These are phyloP conservation scores for Laupala kohalensis DNA, from an alignment of 1,140 invertebrate species.

Conservation along the genomic window DNA sequence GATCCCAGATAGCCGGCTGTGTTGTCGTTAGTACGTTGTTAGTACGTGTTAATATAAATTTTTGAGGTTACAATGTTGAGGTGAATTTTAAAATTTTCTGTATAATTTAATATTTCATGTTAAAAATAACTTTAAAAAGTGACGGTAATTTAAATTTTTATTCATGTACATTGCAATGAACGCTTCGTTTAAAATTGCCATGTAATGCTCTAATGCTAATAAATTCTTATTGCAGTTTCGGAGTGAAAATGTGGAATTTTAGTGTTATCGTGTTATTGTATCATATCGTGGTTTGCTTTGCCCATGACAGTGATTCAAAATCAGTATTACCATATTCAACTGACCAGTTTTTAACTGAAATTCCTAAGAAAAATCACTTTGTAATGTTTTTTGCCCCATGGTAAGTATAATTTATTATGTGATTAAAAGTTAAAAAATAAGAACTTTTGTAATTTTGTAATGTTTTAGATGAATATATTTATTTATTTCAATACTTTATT, in stretches of 20 bases:
- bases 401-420: constrained; percentile 30
- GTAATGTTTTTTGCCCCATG: constrained; percentile 68
- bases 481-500: neutral
- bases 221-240: neutral
- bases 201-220: no score
- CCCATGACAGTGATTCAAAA: constrained; percentile 6
- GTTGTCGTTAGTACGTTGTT: no score
- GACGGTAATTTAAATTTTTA: no score
- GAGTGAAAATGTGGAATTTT: neutral
- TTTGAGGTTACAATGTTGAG: no score
- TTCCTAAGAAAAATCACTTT: constrained; percentile 52
- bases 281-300: constrained; percentile 2
- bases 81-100: no score
- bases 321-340: constrained; percentile 26
- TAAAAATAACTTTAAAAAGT: no score
- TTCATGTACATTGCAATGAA: no score
- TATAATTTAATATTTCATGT: no score
- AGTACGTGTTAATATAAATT: no score
- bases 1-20: no score
- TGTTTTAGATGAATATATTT: neutral
- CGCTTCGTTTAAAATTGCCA: no score
- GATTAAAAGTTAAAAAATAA: neutral
- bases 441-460: neutral
- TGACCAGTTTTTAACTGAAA: constrained; percentile 39
- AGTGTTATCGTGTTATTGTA: neutral